Conservation (phyloP, 2,113 vertebrate species). For the Eudyptes chrysolophus region DNA sequence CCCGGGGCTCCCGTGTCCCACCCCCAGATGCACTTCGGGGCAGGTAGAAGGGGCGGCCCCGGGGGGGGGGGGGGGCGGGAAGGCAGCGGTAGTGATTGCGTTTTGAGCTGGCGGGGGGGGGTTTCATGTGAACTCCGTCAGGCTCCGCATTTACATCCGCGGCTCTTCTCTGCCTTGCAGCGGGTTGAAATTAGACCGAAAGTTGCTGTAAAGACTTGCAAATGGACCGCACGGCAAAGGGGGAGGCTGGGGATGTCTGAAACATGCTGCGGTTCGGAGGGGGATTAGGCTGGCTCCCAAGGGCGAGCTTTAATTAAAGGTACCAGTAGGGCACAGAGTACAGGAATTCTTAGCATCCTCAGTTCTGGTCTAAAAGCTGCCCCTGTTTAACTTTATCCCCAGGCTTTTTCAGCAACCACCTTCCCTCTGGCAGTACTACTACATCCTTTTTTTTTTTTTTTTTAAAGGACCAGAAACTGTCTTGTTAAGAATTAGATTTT, state of each 20-base stretch:
- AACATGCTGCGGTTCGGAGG: constrained; percentile 27
- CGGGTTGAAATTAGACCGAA: not conserved
- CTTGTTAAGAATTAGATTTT: constrained; percentile 67
- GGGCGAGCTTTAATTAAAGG: constrained; percentile 66
- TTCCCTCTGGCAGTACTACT: constrained; percentile 31
- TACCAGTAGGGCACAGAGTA: constrained; percentile 22
- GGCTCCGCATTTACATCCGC: not conserved
- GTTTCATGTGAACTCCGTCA: not conserved
- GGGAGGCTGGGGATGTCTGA: constrained; percentile 42
- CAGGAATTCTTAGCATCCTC: constrained; percentile 53
- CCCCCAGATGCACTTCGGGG: not conserved
- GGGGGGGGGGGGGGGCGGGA: no score
- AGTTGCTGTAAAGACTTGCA: constrained; percentile 38
- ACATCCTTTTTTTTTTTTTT: not conserved
- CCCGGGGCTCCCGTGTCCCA: not conserved
- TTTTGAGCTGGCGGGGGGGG: not conserved
- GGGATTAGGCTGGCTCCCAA: constrained; percentile 63
- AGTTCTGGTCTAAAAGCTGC: constrained; percentile 30
- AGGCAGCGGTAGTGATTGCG: not conserved
- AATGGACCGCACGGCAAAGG: constrained; percentile 17
- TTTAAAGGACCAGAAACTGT: constrained; percentile 57
- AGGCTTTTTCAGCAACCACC: constrained; percentile 28
- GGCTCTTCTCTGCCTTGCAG: constrained; percentile 5
- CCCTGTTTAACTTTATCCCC: constrained; percentile 40
- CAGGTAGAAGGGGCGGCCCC: not conserved